phyloP scores from a whole-genome alignment of 2,113 vertebrate species.

The Osmerus eperlanus region DNA sequence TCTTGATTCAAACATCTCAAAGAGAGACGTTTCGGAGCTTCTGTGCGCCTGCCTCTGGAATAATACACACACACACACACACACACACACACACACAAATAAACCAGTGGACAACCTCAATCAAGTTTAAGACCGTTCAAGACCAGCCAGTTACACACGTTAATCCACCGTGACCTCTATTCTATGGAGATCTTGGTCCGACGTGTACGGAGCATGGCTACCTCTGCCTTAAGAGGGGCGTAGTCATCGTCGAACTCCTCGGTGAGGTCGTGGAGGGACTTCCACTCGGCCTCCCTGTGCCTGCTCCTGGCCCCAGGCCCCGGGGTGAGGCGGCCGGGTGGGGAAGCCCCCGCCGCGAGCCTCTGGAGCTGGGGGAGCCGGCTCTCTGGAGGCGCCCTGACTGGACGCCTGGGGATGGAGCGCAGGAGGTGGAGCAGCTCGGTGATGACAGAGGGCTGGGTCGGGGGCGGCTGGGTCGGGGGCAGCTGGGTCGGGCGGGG shows the following conservation, averaged over 20 bases:
- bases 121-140: too few relatives aligned
- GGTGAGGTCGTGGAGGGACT: conserved; percentile 63
- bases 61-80: conserved; percentile 16
- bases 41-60: too few relatives aligned
- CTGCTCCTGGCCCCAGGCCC: conserved; percentile 16
- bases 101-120: not conserved
- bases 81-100: conserved; percentile 23
- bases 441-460: conserved; percentile 57
- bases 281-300: conserved; percentile 43
- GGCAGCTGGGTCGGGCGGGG: not conserved
- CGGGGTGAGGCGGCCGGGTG: conserved; percentile 1
- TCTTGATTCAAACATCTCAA: too few relatives aligned
- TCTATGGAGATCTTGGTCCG: not conserved
- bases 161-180: not conserved
- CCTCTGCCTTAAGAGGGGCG: conserved; percentile 62
- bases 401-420: conserved; percentile 50
- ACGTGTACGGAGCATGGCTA: conserved; percentile 43
- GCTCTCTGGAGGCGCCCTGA: conserved; percentile 54
- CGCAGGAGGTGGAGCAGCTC: conserved; percentile 65
- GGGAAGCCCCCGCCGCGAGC: conserved; percentile 2
- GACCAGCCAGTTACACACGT: too few relatives aligned
- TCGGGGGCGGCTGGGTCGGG: conserved; percentile 31
- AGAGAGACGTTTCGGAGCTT: too few relatives aligned
- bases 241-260: conserved; percentile 74
- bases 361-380: conserved; percentile 64